Conservation (phyloP, 2,888 invertebrate species). For the Drosophila bunnanda region DNA sequence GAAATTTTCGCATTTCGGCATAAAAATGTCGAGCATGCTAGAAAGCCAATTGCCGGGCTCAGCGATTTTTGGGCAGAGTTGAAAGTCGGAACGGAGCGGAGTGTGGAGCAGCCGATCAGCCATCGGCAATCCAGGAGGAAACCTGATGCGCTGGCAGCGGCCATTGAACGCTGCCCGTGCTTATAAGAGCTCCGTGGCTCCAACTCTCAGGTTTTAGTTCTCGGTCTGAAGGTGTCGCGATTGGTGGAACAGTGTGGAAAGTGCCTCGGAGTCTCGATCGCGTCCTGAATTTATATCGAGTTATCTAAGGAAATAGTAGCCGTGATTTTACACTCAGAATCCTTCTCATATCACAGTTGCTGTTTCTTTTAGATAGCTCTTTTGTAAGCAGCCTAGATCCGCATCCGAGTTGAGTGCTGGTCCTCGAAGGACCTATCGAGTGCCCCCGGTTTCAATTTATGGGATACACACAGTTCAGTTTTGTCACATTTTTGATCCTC, state of each 20-base stretch:
- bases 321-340: slow-evolving; percentile 82
- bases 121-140: slow-evolving; percentile 65
- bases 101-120: slow-evolving; percentile 33
- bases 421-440: background rate
- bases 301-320: slow-evolving; percentile 85
- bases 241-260: slow-evolving; percentile 77
- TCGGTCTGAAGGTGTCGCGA: slow-evolving; percentile 71
- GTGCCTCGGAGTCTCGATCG: slow-evolving; percentile 11
- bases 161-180: slow-evolving; percentile 74
- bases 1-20: slow-evolving; percentile 70
- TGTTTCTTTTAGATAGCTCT: slow-evolving; percentile 85
- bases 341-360: slow-evolving; percentile 84
- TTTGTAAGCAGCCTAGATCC: slow-evolving; percentile 82
- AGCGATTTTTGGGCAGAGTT: slow-evolving; percentile 65
- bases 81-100: slow-evolving; percentile 17
- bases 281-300: slow-evolving; percentile 80
- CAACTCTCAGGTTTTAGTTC: slow-evolving; percentile 71
- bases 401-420: background rate
- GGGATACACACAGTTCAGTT: slow-evolving; percentile 85
- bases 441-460: slow-evolving; percentile 79
- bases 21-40: slow-evolving; percentile 73
- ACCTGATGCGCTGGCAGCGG: slow-evolving; percentile 75
- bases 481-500: slow-evolving; percentile 70
- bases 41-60: slow-evolving; percentile 58
- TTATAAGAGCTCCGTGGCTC: slow-evolving; percentile 75